phyloP scores from a whole-genome alignment of 1,140 invertebrate genomes.

The Diploscapter pachys region DNA sequence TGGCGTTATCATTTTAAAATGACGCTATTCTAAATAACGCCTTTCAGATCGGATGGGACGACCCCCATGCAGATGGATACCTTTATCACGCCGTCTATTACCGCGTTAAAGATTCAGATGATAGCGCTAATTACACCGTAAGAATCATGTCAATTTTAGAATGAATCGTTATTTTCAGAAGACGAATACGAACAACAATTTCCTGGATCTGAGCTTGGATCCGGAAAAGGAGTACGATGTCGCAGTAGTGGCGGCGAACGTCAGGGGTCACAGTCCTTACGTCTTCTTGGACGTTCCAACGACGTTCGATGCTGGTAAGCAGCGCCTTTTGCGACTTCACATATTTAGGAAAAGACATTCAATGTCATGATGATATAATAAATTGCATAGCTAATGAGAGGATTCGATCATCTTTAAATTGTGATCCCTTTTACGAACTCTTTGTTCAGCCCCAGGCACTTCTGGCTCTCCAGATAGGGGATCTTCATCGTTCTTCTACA shows the following conservation, averaged over 20 bases:
- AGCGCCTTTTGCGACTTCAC: too few relatives aligned
- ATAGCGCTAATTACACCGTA: conserved; percentile 12
- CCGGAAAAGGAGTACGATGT: conserved; percentile 19
- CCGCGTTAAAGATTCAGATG: conserved; percentile 1
- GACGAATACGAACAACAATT: neutral
- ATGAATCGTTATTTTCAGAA: neutral
- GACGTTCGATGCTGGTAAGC: too few relatives aligned
- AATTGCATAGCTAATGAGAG: too few relatives aligned
- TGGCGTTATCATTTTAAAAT: too few relatives aligned
- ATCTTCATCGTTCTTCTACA: conserved; percentile 9
- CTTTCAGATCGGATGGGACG: conserved; percentile 10
- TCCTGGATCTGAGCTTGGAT: neutral
- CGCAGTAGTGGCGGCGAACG: conserved; percentile 29
- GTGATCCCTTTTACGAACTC: neutral
- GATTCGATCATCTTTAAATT: too few relatives aligned
- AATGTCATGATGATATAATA: neutral
- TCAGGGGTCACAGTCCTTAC: conserved; percentile 23
- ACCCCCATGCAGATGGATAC: conserved; percentile 7
- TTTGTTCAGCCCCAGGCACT: neutral
- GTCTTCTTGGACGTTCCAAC: conserved; percentile 6
- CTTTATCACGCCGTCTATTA: conserved; percentile 35
- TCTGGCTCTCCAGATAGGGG: neutral
- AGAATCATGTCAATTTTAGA: neutral
- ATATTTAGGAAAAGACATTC: neutral
- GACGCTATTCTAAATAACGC: too few relatives aligned